Base-by-base conservation (phyloP, 2,113 vertebrate species). In the Rallus limicola region DNA sequence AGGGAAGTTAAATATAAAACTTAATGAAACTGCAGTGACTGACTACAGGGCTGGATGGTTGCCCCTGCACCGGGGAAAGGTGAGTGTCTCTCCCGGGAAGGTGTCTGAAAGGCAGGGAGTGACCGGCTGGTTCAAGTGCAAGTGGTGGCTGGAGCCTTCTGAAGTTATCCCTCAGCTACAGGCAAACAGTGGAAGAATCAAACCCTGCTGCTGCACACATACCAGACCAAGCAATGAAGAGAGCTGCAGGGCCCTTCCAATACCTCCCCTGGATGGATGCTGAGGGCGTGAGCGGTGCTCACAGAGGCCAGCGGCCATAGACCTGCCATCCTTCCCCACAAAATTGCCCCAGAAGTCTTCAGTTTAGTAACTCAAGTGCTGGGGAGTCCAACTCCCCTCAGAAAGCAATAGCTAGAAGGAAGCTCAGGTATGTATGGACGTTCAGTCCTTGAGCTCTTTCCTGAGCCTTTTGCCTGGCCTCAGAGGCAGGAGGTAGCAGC, bases 1-100 rank as follows among this genome's bases (percentile, higher is more conserved):
- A 82, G 89, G 88, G 52, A 88, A 95, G 94, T 94, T 97, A 94
- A 96, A 95, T 95, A 96, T 97, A 96, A 96, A 97, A 93, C 88
- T 70, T 96, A 97, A 95, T 96, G 87, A 97, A 96, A 94, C 63
- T 64, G 63, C 70, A 42, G 92, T 87, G 76, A 74, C 72, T 42
- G 69, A 72, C 65, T 93, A 64, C 82, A 74, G 86, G 59, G 70
- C 59, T 78, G 72, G 67, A 34, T 71, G 74, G 77, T 71, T 93
- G 90, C 38, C 90, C 94, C 77, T 74, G 91, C 74, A 79, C 72
- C 38, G 42, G 64, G 38, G 77, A 86, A 79, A 87, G 88, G 90
- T 72, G 81, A 93, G 89, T 92, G 74, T 92, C 59, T 78, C 93
- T 87, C 82, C 64, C 0, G 64, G 95, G 94, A 82, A 85, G 55